Conservation (phyloP, 2,797 vertebrate species). For the Ambastaia sidthimunki region DNA sequence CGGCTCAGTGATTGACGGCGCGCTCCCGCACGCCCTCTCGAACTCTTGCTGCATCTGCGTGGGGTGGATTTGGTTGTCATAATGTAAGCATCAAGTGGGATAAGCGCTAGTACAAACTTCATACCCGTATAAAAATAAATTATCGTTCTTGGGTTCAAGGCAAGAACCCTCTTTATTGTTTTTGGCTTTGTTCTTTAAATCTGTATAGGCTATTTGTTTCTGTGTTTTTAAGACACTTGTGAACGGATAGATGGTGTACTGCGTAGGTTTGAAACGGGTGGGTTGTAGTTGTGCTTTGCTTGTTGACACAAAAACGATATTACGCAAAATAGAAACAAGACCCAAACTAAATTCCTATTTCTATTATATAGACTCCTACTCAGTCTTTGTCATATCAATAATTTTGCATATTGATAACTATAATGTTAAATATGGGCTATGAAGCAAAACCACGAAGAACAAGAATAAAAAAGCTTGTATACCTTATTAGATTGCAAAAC, state of each 20-base stretch:
- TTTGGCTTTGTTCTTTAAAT: not conserved
- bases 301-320: not conserved
- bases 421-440: no score
- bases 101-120: not conserved
- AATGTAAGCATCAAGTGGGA: slow-evolving; percentile 19
- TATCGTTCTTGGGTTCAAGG: not conserved
- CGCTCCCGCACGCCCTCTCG: slow-evolving; percentile 8
- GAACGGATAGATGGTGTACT: no score
- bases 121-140: not conserved
- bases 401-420: no score
- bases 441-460: no score
- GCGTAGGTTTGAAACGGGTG: not conserved
- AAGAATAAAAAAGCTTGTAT: no score
- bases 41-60: slow-evolving; percentile 18
- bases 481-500: no score
- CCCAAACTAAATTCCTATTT: not conserved
- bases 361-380: no score
- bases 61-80: not conserved
- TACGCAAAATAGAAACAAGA: not conserved
- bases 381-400: no score
- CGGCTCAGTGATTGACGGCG: slow-evolving; percentile 33
- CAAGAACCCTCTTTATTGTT: no score
- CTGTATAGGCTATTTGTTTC: no score
- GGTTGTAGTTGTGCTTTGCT: not conserved
- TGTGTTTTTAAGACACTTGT: no score